Conservation (phyloP, 1,140 invertebrate genomes). For the Drosophila punjabiensis region DNA sequence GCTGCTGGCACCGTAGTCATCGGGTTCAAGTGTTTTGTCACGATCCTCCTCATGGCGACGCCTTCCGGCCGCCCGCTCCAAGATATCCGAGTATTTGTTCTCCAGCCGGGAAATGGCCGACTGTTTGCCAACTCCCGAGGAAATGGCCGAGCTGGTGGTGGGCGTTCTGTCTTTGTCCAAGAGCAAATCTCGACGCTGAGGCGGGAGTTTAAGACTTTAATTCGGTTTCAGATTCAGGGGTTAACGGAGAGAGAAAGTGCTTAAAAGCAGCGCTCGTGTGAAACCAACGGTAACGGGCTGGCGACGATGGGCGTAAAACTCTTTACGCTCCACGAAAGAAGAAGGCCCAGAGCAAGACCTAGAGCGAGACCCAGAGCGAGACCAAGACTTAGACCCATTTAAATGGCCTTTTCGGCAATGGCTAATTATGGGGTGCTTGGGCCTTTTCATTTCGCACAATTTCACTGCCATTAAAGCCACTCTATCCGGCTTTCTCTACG, state of each 20-base stretch:
- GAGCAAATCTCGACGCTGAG: conserved; percentile 63
- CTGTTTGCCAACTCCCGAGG: conserved; percentile 33
- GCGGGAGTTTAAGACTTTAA: conserved; percentile 16
- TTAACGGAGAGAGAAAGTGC: conserved; percentile 73
- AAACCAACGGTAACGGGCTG: conserved; percentile 67
- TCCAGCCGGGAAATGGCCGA: conserved; percentile 89
- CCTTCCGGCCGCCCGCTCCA: conserved; percentile 88
- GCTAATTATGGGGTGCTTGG: conserved; percentile 73
- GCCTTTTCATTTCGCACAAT: conserved; percentile 60
- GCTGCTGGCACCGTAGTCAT: conserved; percentile 70
- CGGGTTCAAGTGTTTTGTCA: conserved; percentile 90
- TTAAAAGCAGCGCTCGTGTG: conserved; percentile 73
- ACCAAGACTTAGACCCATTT: conserved; percentile 42
- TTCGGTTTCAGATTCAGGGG: conserved; percentile 34
- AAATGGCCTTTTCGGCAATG: conserved; percentile 69
- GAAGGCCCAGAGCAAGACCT: conserved; percentile 18
- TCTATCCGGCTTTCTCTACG: conserved; percentile 56
- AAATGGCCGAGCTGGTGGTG: conserved; percentile 53
- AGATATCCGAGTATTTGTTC: conserved; percentile 90
- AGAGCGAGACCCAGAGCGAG: conserved; percentile 8
- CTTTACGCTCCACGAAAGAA: conserved; percentile 68
- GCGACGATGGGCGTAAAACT: conserved; percentile 46
- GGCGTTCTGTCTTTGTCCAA: conserved; percentile 83
- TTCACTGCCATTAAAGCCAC: conserved; percentile 61
- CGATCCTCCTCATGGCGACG: conserved; percentile 87